phyloP scores from a whole-genome alignment of 2,888 invertebrate species.

The Anthrax anthrax region DNA sequence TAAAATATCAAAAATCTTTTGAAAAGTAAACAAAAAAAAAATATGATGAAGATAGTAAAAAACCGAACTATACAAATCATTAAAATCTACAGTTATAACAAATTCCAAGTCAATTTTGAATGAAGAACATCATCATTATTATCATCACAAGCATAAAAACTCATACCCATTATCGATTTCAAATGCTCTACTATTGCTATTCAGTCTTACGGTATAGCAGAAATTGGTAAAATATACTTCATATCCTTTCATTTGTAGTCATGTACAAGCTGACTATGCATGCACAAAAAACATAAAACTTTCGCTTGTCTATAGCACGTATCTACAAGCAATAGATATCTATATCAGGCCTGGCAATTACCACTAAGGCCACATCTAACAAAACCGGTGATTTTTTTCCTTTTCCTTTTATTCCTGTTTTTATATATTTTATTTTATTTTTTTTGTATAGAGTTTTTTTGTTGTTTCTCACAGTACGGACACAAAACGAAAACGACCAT shows the following conservation, averaged over 20 bases:
- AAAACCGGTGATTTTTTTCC: conserved; percentile 10
- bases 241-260: neutral
- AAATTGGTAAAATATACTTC: neutral
- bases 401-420: neutral
- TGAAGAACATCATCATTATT: no score
- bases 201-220: neutral
- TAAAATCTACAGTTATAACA: no score
- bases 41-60: no score
- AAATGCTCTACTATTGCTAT: no score
- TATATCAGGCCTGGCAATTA: conserved; percentile 24
- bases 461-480: conserved; percentile 4
- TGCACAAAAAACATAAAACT: no score
- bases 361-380: conserved; percentile 33
- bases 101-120: no score
- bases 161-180: neutral
- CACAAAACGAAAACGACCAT: conserved; percentile 7
- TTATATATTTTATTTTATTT: no score
- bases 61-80: no score
- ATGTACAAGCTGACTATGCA: no score
- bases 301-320: neutral
- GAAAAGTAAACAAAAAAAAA: no score
- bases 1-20: no score
- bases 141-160: no score
- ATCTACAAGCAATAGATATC: neutral
- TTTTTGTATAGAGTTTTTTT: conserved; percentile 2